Percentiles rank a stretch among this genome's conserved stretches.
Conservation (phyloP, 2,888 invertebrate species). For the Gnatocerus cornutus region DNA sequence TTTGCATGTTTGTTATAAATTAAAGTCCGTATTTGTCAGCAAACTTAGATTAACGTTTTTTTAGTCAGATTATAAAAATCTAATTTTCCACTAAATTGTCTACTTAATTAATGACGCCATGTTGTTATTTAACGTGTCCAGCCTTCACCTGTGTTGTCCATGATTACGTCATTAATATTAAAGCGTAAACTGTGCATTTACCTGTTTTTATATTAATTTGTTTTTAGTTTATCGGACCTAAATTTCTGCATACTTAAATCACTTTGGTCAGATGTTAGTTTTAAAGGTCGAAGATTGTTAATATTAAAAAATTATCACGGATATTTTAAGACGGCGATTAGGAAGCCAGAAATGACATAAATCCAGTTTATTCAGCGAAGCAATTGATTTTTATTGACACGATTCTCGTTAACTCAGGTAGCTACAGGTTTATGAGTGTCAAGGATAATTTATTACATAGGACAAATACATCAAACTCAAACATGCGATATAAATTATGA, state of each 20-base stretch:
- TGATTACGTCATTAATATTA: too few species aligned
- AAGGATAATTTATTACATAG: slow-evolving; percentile 19
- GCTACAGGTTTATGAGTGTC: slow-evolving; percentile 10
- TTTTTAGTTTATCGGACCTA: too few species aligned
- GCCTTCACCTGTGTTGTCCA: too few species aligned
- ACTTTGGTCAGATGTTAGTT: not conserved
- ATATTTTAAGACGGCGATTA: slow-evolving; percentile 10
- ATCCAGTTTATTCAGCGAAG: not conserved
- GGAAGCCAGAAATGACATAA: slow-evolving; percentile 1
- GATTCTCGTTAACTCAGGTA: slow-evolving; percentile 5
- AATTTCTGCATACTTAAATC: not conserved
- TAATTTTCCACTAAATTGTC: too few species aligned
- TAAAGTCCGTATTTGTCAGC: too few species aligned
- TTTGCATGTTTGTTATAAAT: too few species aligned
- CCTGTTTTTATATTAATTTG: too few species aligned
- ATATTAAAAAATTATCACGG: not conserved
- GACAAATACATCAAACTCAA: slow-evolving; percentile 4
- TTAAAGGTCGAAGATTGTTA: slow-evolving; percentile 16
- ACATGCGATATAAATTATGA: slow-evolving; percentile 1
- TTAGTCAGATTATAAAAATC: too few species aligned
- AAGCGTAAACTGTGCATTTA: too few species aligned
- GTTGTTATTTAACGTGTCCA: too few species aligned
- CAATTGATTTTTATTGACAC: not conserved
- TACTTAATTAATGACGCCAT: too few species aligned
- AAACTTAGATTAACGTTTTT: too few species aligned